phyloP scores from a whole-genome alignment of 2,797 vertebrate genomes.

The Masticophis lateralis region DNA sequence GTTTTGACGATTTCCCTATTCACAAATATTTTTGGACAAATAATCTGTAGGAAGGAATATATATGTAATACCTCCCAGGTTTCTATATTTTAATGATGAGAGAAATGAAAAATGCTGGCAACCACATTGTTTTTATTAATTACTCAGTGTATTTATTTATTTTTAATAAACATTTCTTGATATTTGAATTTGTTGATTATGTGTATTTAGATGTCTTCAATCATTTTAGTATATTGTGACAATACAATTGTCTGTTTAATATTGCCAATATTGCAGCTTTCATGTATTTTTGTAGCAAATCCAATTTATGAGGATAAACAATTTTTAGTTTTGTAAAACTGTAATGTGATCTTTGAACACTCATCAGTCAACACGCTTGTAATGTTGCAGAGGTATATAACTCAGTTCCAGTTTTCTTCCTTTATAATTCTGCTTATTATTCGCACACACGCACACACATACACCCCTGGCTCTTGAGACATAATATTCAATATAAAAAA shows the following conservation, averaged over 20 bases:
- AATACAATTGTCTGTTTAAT: neutral
- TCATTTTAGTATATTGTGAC: neutral
- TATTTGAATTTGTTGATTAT: neutral
- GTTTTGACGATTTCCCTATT: no score
- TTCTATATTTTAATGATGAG: conserved; percentile 31
- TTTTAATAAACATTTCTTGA: neutral
- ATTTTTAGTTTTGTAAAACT: neutral
- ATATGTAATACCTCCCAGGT: conserved; percentile 11
- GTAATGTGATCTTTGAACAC: neutral
- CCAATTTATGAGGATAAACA: neutral
- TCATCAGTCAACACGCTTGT: neutral
- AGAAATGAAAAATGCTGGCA: conserved; percentile 22
- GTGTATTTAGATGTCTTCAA: neutral
- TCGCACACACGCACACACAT: no score
- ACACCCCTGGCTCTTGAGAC: neutral
- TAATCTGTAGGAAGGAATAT: neutral
- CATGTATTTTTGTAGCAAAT: neutral
- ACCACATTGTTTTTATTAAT: neutral
- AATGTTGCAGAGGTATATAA: neutral
- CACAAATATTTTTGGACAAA: neutral
- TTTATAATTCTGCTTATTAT: neutral
- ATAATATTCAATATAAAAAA: neutral
- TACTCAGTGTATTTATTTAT: neutral
- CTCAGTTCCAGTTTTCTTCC: neutral
- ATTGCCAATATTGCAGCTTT: neutral